A percentile compares a stretch with the other conserved stretches of the same genome.
Evolutionary conservation across 1,140 invertebrate species (phyloP).

Genomic region (Linepithema humile): DNA sequence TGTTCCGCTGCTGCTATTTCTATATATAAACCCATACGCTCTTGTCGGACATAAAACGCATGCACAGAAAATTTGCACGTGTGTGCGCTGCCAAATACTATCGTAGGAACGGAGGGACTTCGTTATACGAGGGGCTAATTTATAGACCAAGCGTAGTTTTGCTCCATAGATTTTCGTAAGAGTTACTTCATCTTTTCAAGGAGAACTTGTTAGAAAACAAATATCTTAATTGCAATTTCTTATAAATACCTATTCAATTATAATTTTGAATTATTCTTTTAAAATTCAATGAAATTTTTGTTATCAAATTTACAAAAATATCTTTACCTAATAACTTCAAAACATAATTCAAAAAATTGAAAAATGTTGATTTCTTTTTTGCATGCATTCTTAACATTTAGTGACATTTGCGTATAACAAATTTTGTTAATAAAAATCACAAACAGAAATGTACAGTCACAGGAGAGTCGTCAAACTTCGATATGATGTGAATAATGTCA

Average conservation of each 20-base stretch:
- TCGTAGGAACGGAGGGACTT: background rate
- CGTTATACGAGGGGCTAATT: slow-evolving; percentile 20
- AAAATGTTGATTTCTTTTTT: no score
- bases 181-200: background rate
- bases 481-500: no score
- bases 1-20: slow-evolving; percentile 81
- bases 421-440: no score
- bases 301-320: no score
- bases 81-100: slow-evolving; percentile 28
- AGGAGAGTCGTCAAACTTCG: no score
- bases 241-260: background rate
- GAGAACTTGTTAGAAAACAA: background rate
- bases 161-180: background rate
- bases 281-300: no score
- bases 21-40: slow-evolving; percentile 74
- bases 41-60: slow-evolving; percentile 45
- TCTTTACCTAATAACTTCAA: no score
- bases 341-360: no score
- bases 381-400: no score
- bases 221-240: background rate
- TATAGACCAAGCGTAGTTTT: background rate
- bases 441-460: no score
- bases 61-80: background rate
- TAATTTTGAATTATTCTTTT: background rate
- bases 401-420: no score